These are phyloP conservation scores for Haplochromis burtoni DNA, from an alignment of 2,113 vertebrate species.

Conservation along the genomic window DNA sequence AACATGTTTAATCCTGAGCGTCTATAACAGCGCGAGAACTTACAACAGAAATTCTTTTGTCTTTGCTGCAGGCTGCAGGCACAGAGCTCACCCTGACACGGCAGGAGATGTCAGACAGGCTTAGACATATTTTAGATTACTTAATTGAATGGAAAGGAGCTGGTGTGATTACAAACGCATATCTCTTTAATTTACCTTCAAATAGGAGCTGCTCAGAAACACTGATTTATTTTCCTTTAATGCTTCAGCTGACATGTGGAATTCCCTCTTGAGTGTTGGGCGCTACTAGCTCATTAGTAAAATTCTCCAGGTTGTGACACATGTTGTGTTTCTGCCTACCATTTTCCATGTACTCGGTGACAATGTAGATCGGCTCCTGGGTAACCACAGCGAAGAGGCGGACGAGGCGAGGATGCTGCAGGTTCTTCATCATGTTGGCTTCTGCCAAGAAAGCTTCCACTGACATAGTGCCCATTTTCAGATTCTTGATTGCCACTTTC, in stretches of 20 bases:
- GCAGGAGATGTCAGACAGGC: slow-evolving; percentile 15
- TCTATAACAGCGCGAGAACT: background rate
- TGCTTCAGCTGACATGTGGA: background rate
- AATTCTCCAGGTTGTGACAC: background rate
- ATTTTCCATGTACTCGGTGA: slow-evolving; percentile 98
- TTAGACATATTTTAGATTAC: slow-evolving; percentile 12
- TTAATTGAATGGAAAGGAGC: background rate
- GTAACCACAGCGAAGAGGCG: slow-evolving; percentile 94
- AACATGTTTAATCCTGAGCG: slow-evolving; percentile 58
- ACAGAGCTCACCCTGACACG: background rate
- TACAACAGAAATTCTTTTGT: background rate
- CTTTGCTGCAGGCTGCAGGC: background rate
- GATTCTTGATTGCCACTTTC: slow-evolving; percentile 89
- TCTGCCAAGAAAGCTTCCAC: slow-evolving; percentile 89
- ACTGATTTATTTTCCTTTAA: background rate
- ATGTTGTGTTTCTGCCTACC: slow-evolving; percentile 65
- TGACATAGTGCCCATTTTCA: slow-evolving; percentile 94
- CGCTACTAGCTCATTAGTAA: background rate
- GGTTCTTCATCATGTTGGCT: slow-evolving; percentile 96
- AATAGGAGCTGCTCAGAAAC: background rate
- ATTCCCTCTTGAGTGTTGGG: background rate
- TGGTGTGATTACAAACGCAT: background rate
- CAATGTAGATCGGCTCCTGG: slow-evolving; percentile 93
- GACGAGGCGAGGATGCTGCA: slow-evolving; percentile 86
- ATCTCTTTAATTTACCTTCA: background rate